These are phyloP conservation scores for Phalloptychus januarius DNA, from an alignment of 2,797 vertebrate species.

Conservation along the genomic window DNA sequence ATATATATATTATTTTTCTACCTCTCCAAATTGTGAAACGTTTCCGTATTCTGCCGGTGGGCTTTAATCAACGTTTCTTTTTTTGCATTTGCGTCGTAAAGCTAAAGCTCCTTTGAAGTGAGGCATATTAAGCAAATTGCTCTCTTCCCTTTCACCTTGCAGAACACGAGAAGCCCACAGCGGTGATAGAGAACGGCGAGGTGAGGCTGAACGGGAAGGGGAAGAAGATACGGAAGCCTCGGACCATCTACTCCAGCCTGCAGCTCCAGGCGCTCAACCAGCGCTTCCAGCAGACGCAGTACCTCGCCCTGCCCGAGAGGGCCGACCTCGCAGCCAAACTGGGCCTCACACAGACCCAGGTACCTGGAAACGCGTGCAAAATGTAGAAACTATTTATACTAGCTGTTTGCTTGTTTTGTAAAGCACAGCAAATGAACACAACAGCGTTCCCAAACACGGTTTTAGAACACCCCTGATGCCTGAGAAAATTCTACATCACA, in stretches of 20 bases:
- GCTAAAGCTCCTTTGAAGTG: neutral
- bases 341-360: constrained; percentile 94
- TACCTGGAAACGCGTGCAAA: constrained; percentile 46
- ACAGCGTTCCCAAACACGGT: neutral
- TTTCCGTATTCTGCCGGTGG: neutral
- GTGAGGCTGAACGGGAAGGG: constrained; percentile 83
- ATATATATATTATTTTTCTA: neutral
- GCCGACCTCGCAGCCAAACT: constrained; percentile 89
- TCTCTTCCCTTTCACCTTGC: neutral
- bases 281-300: constrained; percentile 94
- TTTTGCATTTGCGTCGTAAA: neutral
- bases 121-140: constrained; percentile 1
- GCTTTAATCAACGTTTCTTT: neutral
- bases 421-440: neutral
- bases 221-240: constrained; percentile 90
- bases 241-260: constrained; percentile 93
- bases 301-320: constrained; percentile 90
- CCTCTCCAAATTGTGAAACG: neutral
- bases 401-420: neutral
- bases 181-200: constrained; percentile 80
- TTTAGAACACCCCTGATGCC: neutral
- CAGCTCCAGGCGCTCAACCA: constrained; percentile 93
- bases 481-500: neutral
- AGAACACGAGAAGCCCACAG: constrained; percentile 84
- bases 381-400: neutral